These are phyloP conservation scores for Fragum sueziense DNA, from an alignment of 2,888 invertebrate genomes.

Conservation along the genomic window DNA sequence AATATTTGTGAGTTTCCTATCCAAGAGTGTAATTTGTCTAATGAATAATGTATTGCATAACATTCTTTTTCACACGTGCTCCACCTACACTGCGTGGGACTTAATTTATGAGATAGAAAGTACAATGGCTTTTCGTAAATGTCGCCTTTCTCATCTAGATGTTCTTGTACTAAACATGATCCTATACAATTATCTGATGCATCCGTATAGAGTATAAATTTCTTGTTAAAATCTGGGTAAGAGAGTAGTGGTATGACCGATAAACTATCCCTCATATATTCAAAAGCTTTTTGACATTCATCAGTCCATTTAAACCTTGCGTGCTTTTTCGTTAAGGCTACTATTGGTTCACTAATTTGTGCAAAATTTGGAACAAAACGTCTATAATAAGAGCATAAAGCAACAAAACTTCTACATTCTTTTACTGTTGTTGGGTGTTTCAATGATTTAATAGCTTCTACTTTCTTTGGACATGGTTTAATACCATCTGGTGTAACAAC, in stretches of 20 bases:
- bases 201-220: not conserved
- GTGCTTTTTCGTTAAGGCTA: not conserved
- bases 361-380: not conserved
- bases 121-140: not conserved
- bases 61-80: not conserved
- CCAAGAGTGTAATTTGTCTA: not conserved
- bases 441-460: not conserved
- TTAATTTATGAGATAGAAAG: not conserved
- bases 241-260: not conserved
- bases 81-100: not conserved
- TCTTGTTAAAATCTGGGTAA: not conserved
- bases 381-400: not conserved
- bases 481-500: not conserved
- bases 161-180: not conserved
- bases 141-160: not conserved
- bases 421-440: not conserved
- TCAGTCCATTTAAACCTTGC: not conserved
- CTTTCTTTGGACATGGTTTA: conserved; percentile 1
- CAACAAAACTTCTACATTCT: not conserved
- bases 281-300: conserved; percentile 5
- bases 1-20: not conserved
- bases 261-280: not conserved
- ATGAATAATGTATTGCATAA: not conserved
- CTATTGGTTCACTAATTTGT: not conserved
- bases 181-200: not conserved